Base-by-base conservation (phyloP, 1,140 invertebrate species). In the Laodelphax striatellus region DNA sequence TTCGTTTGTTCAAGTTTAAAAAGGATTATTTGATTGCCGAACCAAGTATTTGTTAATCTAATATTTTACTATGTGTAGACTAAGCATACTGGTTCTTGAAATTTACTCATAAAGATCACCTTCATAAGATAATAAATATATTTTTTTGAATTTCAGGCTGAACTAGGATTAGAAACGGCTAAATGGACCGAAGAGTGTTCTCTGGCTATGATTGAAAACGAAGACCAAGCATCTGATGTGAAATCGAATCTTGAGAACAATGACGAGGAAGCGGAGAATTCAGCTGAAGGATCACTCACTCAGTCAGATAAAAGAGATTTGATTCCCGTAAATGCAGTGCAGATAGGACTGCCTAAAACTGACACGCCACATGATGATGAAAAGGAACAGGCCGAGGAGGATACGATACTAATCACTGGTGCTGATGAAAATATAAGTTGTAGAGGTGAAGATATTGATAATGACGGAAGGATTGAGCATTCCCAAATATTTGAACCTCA, bases 91-190 rank as follows among this genome's bases (percentile, higher is more conserved):
- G 24, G 6, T 6, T 28, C 24, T 28, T 28, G 2, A 28, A 28
- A 28, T 6, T 28, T 6, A 28, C 24, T 28, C 24, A 28, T 28
- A 28, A 6, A 28, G 24, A 28, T 28, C 24, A 28, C 24, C 6
- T 6, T 4, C 6, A 28, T 28, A 28, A 28, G 2, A 28, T 28
- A 4, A 28, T 28, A 28, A 28, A 50, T 54, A 57, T n/a, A n/a
- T n/a, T 38, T 13, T 41, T n/a, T 44, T 58, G 31, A 43, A 55
- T 73, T 76, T 19, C 60, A 79, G 74, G 74, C 75, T 67, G 77
- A 80, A 68, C 69, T 81, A 19, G 77, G 77, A 5, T 62, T 80
- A 6, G 65, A 72, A 58, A 64, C 72, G 50, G 66, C 76, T 13
- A 67, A 75, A 34, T 79, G 78, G 76, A 62, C 58, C 5, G 68